These are phyloP conservation scores for Acanthopagrus latus DNA, from an alignment of 2,797 vertebrate species.

Conservation along the genomic window DNA sequence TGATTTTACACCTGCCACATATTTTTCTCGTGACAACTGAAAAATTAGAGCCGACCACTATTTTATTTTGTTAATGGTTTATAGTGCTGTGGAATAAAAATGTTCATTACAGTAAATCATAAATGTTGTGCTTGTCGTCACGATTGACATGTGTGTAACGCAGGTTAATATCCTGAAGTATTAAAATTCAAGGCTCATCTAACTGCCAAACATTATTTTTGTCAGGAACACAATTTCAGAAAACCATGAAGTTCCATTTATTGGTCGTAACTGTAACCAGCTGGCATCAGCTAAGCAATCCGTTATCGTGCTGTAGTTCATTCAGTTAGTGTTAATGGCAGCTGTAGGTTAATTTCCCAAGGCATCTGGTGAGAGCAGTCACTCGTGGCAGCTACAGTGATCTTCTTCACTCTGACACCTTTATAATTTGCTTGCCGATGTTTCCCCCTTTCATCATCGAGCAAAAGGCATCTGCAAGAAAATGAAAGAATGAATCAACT, in stretches of 20 bases:
- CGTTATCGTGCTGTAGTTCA: conserved; percentile 17
- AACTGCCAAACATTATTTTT: background rate
- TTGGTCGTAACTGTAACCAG: conserved; percentile 1
- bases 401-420: conserved; percentile 85
- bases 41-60: conserved; percentile 67
- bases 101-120: conserved; percentile 70
- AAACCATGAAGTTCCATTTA: background rate
- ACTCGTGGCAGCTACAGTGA: conserved; percentile 1
- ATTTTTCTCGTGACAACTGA: conserved; percentile 72
- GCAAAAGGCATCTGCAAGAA: conserved; percentile 92
- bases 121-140: background rate
- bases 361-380: conserved; percentile 10
- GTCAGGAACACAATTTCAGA: background rate
- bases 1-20: conserved; percentile 69
- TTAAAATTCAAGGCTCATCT: background rate
- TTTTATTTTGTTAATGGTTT: conserved; percentile 83
- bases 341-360: conserved; percentile 33
- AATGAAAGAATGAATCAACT: conserved; percentile 10
- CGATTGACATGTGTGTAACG: too few species aligned
- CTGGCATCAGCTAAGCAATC: background rate
- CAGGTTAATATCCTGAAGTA: background rate
- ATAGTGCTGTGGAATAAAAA: conserved; percentile 85
- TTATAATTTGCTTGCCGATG: conserved; percentile 94
- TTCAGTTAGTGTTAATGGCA: conserved; percentile 31
- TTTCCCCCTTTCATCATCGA: conserved; percentile 98